Evolutionary conservation across 2,797 vertebrate genomes (phyloP), one percentile per base, ranked within the genome.

Genomic region (Rhincodon typus): DNA sequence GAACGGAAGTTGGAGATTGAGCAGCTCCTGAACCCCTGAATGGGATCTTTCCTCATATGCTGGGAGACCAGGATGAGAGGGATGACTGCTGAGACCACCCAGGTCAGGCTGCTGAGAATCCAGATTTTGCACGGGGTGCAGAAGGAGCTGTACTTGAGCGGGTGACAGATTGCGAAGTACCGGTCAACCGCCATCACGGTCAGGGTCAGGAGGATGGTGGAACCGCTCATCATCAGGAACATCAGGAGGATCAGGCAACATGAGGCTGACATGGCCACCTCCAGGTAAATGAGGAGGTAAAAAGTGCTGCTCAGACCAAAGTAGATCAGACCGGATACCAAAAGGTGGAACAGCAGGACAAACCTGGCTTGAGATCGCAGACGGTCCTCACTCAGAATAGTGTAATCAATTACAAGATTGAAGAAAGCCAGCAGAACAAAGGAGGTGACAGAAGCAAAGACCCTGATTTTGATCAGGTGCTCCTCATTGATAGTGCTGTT

Each of bases 161-260:
- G 94, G 27, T 94, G 70, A 4, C 94, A 94, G 42, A 94, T 74
- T 25, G 94, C 94, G 0, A 94, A 2, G 94, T 72, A 94, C 0
- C 94, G 97, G 96, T 98, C 98, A 96, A 98, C n/a, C 0, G 98
- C 98, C 98, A 98, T 98, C 4, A 74, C 97, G 0, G 98, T 98
- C 96, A 98, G 97, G 17, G 98, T 98, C 95, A 98, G 97, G 19
- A 98, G 97, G 96, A 97, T 98, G 96, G 97, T 97, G 69, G 97
- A 98, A 0, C 97, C 98, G 96, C 97, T 98, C 96, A 97, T 97
- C 96, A 98, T 97, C 53, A 98, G 27, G 0, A 97, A 34, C 0
- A 97, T 97, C 87, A 98, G 96, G 96, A 98, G 97, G 12, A 96
- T 72, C 30, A 91, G 50, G 96, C 98, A 98, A 0, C 96, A 95